Evolutionary conservation across 1,140 invertebrate species (phyloP).

Genomic region (Marisa cornuarietis): DNA sequence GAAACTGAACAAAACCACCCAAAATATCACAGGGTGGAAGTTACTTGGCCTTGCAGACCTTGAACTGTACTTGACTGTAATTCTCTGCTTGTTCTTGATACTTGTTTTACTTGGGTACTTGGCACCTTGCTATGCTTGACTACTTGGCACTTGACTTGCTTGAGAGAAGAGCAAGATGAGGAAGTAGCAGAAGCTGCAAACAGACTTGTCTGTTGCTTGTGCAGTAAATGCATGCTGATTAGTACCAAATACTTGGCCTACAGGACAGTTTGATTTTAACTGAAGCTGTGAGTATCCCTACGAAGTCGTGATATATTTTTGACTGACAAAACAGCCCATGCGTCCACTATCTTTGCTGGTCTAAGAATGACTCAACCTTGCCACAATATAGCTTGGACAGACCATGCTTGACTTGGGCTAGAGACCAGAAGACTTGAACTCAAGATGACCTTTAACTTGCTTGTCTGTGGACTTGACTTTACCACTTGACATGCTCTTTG

Average conservation of each 20-base stretch:
- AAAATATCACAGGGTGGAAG: too few species aligned
- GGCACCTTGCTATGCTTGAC: background rate
- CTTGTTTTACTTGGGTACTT: conserved; percentile 4
- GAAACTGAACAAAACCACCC: too few species aligned
- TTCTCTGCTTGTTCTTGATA: conserved; percentile 5
- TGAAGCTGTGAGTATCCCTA: too few species aligned
- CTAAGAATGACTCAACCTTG: background rate
- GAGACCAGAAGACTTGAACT: conserved; percentile 5
- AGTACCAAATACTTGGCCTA: too few species aligned
- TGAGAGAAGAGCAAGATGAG: background rate
- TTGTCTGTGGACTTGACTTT: conserved; percentile 9
- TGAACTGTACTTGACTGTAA: conserved; percentile 24
- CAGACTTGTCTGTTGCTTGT: too few species aligned
- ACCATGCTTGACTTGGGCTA: conserved; percentile 18
- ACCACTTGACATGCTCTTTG: conserved; percentile 10
- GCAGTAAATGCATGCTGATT: too few species aligned
- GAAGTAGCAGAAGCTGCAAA: too few species aligned
- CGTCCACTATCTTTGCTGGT: background rate
- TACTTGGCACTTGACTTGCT: conserved; percentile 2
- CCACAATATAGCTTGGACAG: background rate
- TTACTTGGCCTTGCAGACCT: background rate
- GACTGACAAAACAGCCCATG: too few species aligned
- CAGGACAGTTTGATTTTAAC: too few species aligned
- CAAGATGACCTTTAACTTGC: background rate
- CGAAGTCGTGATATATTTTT: too few species aligned